Conservation (phyloP, 2,113 vertebrate species). For the Thymallus thymallus region DNA sequence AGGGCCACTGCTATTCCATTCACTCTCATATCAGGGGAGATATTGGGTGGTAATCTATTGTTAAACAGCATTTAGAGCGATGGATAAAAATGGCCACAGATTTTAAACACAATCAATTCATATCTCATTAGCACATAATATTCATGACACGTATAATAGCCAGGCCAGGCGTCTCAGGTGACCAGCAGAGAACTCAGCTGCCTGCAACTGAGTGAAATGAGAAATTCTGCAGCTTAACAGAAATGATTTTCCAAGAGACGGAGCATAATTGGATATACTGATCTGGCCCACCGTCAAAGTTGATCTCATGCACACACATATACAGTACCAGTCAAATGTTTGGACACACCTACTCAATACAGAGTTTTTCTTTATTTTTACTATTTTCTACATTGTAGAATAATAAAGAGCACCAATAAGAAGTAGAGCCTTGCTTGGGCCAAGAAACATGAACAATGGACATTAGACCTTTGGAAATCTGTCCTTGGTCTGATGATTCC, state of each 20-base stretch:
- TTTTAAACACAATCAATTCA: slow-evolving; percentile 84
- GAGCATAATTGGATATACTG: slow-evolving; percentile 4
- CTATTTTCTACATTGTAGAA: no score
- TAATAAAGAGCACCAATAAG: no score
- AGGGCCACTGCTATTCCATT: slow-evolving; percentile 74
- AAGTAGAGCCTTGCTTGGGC: no score
- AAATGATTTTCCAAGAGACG: slow-evolving; percentile 20
- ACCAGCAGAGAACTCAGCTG: slow-evolving; percentile 77
- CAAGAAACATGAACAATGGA: no score
- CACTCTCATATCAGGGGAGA: slow-evolving; percentile 79
- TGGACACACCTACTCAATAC: no score
- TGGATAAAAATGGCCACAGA: slow-evolving; percentile 81
- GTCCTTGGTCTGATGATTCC: no score
- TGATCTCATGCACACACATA: neutral
- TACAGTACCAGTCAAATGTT: neutral
- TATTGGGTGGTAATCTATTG: slow-evolving; percentile 79
- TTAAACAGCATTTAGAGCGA: slow-evolving; percentile 86
- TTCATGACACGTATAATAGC: slow-evolving; percentile 83
- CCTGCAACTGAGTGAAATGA: slow-evolving; percentile 83
- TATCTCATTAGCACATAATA: slow-evolving; percentile 87
- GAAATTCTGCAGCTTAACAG: slow-evolving; percentile 85
- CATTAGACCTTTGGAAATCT: no score
- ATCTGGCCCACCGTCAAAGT: neutral
- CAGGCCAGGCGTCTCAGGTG: slow-evolving; percentile 70
- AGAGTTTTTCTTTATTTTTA: no score